These are phyloP conservation scores for Palythoa heliodiscus DNA, from an alignment of 92 coral and sea anemone species.

Conservation along the genomic window DNA sequence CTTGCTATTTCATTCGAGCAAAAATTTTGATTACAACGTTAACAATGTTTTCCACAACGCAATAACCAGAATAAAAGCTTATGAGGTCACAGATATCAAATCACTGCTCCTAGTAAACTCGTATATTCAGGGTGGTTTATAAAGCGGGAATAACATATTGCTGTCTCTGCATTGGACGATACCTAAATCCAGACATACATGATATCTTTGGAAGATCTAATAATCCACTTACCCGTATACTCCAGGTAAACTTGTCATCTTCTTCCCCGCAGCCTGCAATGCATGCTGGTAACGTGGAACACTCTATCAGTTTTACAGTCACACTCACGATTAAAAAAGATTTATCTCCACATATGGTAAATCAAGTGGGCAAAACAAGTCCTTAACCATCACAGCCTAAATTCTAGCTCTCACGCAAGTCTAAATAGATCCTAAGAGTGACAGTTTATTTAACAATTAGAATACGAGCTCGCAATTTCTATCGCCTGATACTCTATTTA, in stretches of 20 bases:
- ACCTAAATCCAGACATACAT: neutral
- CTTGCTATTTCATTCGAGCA: no score
- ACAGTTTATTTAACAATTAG: no score
- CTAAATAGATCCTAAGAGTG: no score
- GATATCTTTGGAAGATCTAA: neutral
- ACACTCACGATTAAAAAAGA: neutral
- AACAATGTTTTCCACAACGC: neutral
- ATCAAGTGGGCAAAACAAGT: neutral
- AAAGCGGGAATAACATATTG: no score
- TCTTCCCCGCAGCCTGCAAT: constrained; percentile 85
- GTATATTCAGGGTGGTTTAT: no score
- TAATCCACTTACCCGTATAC: constrained; percentile 71
- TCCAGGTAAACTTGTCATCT: constrained; percentile 79
- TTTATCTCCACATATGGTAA: no score
- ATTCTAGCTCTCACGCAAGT: neutral
- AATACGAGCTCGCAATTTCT: no score
- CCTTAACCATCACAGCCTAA: neutral
- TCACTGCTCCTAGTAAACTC: no score
- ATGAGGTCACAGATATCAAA: no score
- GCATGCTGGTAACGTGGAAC: constrained; percentile 47
- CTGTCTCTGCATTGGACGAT: neutral
- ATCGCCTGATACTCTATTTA: no score
- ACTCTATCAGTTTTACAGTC: neutral
- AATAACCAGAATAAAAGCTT: neutral
- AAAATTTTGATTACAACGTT: neutral